These are phyloP conservation scores for Cinclus mexicanus DNA, from an alignment of 2,113 vertebrate genomes.

Conservation along the genomic window DNA sequence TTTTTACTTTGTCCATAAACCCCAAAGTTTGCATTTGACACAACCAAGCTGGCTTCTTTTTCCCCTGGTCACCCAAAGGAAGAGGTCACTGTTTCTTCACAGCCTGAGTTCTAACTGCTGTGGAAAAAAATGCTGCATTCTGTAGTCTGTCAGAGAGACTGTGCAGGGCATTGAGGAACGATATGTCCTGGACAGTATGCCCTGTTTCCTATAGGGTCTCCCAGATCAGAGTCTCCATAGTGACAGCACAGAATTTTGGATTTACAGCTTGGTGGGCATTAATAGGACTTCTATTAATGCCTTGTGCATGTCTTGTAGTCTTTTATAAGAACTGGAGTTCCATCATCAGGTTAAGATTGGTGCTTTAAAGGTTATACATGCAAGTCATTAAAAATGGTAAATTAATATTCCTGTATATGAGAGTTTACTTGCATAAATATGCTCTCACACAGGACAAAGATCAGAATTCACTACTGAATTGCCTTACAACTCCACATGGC, in stretches of 20 bases:
- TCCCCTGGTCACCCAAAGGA: neutral
- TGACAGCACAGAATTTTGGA: neutral
- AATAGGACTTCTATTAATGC: neutral
- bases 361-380: neutral
- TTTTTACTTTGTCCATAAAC: neutral
- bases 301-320: neutral
- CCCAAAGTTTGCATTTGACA: neutral
- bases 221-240: neutral
- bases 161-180: neutral
- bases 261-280: neutral
- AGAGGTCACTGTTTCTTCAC: neutral
- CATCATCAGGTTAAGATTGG: neutral
- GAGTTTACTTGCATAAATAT: neutral
- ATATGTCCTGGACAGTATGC: neutral
- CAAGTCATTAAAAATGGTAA: neutral
- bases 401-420: neutral
- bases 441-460: neutral
- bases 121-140: neutral
- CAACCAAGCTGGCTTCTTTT: neutral
- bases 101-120: neutral
- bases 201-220: neutral
- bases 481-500: neutral
- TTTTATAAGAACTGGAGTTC: neutral
- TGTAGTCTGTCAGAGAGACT: neutral
- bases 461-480: neutral